Conservation (phyloP, 2,888 invertebrate species). For the Aricia artaxerxes region DNA sequence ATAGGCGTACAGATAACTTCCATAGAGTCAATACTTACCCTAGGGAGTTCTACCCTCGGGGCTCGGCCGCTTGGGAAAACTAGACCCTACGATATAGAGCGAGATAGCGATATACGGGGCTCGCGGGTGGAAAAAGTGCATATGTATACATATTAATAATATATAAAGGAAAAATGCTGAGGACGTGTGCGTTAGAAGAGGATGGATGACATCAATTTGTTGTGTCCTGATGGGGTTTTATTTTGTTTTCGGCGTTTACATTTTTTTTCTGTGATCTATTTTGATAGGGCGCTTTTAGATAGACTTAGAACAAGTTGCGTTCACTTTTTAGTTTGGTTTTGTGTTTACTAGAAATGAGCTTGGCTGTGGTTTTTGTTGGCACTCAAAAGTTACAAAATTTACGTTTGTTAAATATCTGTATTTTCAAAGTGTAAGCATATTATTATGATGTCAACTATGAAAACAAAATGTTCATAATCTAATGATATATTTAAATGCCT, state of each 20-base stretch:
- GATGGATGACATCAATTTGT: slow-evolving; percentile 80
- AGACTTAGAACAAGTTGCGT: neutral
- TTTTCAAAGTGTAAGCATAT: too few relatives aligned
- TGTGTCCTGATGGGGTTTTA: slow-evolving; percentile 80
- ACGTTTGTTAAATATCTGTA: too few relatives aligned
- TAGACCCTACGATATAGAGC: slow-evolving; percentile 80
- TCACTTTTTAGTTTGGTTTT: neutral
- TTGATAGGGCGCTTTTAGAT: slow-evolving; percentile 29
- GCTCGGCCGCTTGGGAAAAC: slow-evolving; percentile 80
- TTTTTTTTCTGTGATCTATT: slow-evolving; percentile 50
- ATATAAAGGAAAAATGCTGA: slow-evolving; percentile 80
- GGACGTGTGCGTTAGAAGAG: slow-evolving; percentile 77
- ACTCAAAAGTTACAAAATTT: neutral
- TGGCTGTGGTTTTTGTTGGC: neutral
- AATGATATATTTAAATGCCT: too few relatives aligned
- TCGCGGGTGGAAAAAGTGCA: slow-evolving; percentile 60
- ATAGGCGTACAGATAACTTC: slow-evolving; percentile 81
- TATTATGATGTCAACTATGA: too few relatives aligned
- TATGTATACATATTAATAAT: slow-evolving; percentile 79
- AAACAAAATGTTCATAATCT: too few relatives aligned
- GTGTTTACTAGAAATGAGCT: neutral
- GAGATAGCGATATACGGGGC: slow-evolving; percentile 62
- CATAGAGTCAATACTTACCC: slow-evolving; percentile 80
- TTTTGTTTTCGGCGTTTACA: slow-evolving; percentile 72
- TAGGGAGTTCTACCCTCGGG: slow-evolving; percentile 80